Conservation (phyloP, 1,140 invertebrate species). For the Metaphire vulgaris region DNA sequence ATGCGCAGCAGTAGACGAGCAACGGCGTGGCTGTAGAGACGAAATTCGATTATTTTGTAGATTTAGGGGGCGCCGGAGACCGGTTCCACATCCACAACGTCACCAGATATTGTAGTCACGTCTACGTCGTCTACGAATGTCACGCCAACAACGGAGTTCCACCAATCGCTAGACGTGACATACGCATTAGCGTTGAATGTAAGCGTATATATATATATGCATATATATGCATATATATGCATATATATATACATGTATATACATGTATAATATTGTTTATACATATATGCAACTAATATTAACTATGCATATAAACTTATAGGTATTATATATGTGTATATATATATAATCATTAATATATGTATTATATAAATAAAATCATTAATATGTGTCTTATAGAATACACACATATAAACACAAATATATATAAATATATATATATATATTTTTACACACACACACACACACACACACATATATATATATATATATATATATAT, state of each 20-base stretch:
- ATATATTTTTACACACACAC: background rate
- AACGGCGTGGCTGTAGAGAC: too few relatives aligned
- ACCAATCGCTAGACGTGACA: conserved; percentile 37
- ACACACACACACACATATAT: background rate
- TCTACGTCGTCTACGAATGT: conserved; percentile 42
- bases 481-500: background rate
- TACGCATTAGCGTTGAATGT: conserved; percentile 44
- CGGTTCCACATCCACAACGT: conserved; percentile 42
- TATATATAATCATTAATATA: background rate
- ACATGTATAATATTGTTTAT: background rate
- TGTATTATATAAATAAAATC: background rate
- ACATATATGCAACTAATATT: background rate
- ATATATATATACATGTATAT: background rate
- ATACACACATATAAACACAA: background rate
- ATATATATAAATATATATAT: conserved; percentile 1
- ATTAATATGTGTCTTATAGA: too few relatives aligned
- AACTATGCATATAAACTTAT: background rate
- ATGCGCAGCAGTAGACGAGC: too few relatives aligned
- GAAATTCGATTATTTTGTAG: conserved; percentile 23
- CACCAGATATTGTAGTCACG: conserved; percentile 36
- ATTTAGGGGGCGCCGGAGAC: conserved; percentile 37
- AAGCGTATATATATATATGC: conserved; percentile 8
- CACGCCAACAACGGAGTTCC: conserved; percentile 42
- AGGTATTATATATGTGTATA: background rate
- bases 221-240: background rate